These are phyloP conservation scores for Mormyrops boulengeri DNA, from an alignment of 2,797 vertebrate species.

Conservation along the genomic window DNA sequence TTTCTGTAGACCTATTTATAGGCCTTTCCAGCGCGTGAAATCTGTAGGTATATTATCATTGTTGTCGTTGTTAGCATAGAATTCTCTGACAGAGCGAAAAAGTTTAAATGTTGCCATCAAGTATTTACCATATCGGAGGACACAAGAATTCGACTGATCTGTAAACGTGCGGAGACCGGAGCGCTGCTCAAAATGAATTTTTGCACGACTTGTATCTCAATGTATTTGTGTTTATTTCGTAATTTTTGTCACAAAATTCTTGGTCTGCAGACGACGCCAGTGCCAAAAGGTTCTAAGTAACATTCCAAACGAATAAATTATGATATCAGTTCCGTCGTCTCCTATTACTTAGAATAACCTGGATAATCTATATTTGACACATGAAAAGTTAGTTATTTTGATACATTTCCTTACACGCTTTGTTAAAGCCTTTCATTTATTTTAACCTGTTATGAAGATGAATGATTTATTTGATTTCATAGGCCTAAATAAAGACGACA, in stretches of 20 bases:
- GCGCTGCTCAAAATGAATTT: not conserved
- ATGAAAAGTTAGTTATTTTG: not conserved
- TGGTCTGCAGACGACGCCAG: not conserved
- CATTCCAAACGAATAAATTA: not conserved
- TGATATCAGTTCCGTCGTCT: not conserved
- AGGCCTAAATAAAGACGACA: not conserved
- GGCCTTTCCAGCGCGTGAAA: not conserved
- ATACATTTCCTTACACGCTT: not conserved
- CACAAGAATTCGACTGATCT: not conserved
- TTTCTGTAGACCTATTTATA: not conserved
- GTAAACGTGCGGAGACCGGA: not conserved
- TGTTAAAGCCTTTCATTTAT: not conserved
- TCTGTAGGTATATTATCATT: not conserved
- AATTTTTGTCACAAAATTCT: not conserved
- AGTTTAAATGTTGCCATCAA: not conserved
- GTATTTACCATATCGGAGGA: not conserved
- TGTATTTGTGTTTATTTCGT: not conserved
- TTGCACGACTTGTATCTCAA: not conserved
- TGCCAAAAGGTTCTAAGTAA: not conserved
- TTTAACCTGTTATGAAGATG: not conserved
- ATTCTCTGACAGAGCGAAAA: not conserved
- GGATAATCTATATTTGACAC: not conserved
- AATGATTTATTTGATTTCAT: not conserved
- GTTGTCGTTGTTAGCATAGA: not conserved
- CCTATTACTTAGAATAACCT: not conserved